Evolutionary conservation across 2,888 invertebrate genomes (phyloP).

Genomic region (Brachyptera risi): DNA sequence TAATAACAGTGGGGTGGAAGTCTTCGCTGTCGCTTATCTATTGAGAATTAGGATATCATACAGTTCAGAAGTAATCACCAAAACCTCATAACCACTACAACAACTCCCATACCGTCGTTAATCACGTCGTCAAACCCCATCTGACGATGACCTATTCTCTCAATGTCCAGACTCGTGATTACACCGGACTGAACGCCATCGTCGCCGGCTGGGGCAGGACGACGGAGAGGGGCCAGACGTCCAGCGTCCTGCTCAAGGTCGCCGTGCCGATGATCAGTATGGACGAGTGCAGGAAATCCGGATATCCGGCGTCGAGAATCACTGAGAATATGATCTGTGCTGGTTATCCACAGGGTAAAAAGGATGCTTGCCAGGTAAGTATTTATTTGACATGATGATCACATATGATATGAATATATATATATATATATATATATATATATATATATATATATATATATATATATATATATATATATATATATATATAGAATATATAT

Average conservation of each 20-base stretch:
- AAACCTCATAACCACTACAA: too few species aligned
- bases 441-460: too few species aligned
- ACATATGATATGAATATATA: too few species aligned
- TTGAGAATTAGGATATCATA: too few species aligned
- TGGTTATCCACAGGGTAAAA: constrained; percentile 62
- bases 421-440: too few species aligned
- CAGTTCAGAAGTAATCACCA: too few species aligned
- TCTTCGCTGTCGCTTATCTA: too few species aligned
- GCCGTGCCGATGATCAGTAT: constrained; percentile 67
- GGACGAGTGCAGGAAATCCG: constrained; percentile 63
- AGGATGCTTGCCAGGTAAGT: constrained; percentile 65
- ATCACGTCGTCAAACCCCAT: too few species aligned
- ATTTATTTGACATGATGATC: too few species aligned
- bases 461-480: background rate
- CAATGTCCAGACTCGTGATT: too few species aligned
- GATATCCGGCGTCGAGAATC: constrained; percentile 64
- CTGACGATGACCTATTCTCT: background rate
- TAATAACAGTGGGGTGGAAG: too few species aligned
- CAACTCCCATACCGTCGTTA: too few species aligned
- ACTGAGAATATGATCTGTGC: constrained; percentile 77
- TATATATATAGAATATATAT: background rate
- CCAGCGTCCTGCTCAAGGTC: constrained; percentile 64
- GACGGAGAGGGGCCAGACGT: constrained; percentile 61
- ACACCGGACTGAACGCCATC: constrained; percentile 57
- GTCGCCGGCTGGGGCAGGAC: constrained; percentile 74